Base-by-base conservation (phyloP, 92 coral and sea anemone genomes). In the Bergia sp. region DNA sequence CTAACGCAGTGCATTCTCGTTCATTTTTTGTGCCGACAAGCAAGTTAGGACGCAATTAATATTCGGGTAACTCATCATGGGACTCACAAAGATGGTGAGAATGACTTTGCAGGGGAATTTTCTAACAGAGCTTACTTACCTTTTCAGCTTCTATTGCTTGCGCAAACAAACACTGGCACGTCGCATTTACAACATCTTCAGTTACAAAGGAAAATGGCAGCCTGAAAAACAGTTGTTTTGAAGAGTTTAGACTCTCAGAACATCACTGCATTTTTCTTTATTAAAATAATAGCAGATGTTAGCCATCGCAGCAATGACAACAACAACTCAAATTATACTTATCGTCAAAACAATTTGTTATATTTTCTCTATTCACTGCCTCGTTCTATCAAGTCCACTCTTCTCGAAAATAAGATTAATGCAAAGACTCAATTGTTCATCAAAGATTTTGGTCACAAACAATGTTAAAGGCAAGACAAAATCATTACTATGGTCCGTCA, bases 171-270 rank as follows among this genome's bases (percentile, higher is more conserved):
- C 99, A 97, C 85, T 93, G 99, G 81, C 99, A 97, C 3, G 99
- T 97, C 7, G 98, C 98, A 88, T 97, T 94, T 2, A 92, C 99
- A 37, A 97, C 98, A 16, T 97, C 98, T 76, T 92, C 95, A 13
- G 99, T 97, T 21, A 97, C 99, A 83, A 96, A 97, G 77, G 99
- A 97, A 71, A 97, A 97, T 1, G 99, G 99, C 49, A 97, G 93
- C 81, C 99, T 96, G 82, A 11, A 37, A 73, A 85, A 43, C 75
- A n/a, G 57, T 45, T 5, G 47, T 11, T 20, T 29, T 5, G 3
- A 7, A 20, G 0, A 1, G 72, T 23, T 65, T 3, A 65, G 36
- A 65, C 1, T 23, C 36, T 65, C 36, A 65, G 36, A 13, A 65
- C 50, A 45, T 45, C 50, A 45, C 50, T 45, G 9, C 7, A 45